These are phyloP conservation scores for Pelusios castaneus DNA, from an alignment of 2,113 vertebrate species.

Conservation along the genomic window DNA sequence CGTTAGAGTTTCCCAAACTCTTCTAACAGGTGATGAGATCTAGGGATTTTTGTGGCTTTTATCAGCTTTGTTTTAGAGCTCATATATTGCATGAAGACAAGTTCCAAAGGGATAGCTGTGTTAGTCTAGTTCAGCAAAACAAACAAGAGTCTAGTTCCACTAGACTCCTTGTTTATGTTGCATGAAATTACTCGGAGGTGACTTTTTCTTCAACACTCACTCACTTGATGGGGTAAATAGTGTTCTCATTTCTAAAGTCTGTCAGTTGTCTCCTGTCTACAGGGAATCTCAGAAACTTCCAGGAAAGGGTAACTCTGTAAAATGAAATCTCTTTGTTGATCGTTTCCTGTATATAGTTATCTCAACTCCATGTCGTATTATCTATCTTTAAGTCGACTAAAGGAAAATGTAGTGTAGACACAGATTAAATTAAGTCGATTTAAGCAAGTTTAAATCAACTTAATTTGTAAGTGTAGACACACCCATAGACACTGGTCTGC, in stretches of 20 bases:
- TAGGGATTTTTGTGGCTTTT: background rate
- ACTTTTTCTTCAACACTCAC: background rate
- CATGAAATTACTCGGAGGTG: background rate
- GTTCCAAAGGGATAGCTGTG: too few species aligned
- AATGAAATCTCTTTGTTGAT: background rate
- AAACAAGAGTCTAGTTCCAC: too few species aligned
- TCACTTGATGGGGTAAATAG: background rate
- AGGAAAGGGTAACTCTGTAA: background rate
- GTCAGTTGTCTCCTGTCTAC: background rate
- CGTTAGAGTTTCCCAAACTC: background rate
- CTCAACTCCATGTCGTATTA: background rate
- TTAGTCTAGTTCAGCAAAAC: too few species aligned
- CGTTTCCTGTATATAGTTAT: background rate
- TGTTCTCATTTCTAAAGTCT: background rate
- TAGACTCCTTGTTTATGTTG: too few species aligned
- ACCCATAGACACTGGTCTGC: too few species aligned
- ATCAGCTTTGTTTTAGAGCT: background rate
- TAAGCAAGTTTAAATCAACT: too few species aligned
- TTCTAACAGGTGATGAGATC: background rate
- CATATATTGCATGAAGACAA: background rate
- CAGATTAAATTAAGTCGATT: too few species aligned
- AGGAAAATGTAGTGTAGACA: too few species aligned
- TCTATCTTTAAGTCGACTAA: background rate
- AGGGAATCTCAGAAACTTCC: background rate
- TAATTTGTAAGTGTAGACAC: too few species aligned